Evolutionary conservation across 1,140 invertebrate species (phyloP).

Genomic region (Aplysia californica): DNA sequence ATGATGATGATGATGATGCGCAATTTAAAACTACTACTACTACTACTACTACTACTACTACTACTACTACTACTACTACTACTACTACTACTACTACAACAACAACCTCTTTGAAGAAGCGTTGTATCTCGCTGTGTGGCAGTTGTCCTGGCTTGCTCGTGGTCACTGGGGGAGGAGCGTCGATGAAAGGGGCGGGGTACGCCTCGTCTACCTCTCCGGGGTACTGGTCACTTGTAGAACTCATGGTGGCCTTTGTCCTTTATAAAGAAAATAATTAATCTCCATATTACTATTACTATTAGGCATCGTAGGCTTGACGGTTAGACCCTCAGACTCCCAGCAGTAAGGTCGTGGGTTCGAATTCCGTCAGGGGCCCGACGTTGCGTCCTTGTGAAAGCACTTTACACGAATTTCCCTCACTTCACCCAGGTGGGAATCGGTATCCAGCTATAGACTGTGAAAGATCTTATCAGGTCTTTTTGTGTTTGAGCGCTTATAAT

Average conservation of each 20-base stretch:
- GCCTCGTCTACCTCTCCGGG: slow-evolving; percentile 38
- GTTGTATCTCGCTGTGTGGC: slow-evolving; percentile 41
- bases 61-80: background rate
- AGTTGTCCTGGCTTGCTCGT: slow-evolving; percentile 58
- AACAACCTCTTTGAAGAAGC: slow-evolving; percentile 57
- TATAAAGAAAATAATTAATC: too few species aligned
- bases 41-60: background rate
- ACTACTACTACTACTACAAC: background rate
- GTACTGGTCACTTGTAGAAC: background rate
- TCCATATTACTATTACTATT: background rate
- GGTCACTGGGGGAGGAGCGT: slow-evolving; percentile 45
- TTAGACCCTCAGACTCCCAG: too few species aligned
- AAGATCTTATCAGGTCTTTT: background rate
- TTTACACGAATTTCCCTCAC: too few species aligned
- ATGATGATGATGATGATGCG: too few species aligned
- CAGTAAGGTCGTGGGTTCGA: too few species aligned
- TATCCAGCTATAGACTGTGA: too few species aligned
- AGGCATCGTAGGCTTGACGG: background rate
- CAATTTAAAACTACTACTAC: background rate
- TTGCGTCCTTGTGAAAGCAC: too few species aligned
- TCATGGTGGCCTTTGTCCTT: too few species aligned
- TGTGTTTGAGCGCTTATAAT: too few species aligned
- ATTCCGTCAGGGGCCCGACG: too few species aligned
- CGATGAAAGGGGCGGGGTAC: slow-evolving; percentile 47
- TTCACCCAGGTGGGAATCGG: too few species aligned